Evolutionary conservation across 1,140 invertebrate species (phyloP).

Genomic region (Bactericera cockerelli): DNA sequence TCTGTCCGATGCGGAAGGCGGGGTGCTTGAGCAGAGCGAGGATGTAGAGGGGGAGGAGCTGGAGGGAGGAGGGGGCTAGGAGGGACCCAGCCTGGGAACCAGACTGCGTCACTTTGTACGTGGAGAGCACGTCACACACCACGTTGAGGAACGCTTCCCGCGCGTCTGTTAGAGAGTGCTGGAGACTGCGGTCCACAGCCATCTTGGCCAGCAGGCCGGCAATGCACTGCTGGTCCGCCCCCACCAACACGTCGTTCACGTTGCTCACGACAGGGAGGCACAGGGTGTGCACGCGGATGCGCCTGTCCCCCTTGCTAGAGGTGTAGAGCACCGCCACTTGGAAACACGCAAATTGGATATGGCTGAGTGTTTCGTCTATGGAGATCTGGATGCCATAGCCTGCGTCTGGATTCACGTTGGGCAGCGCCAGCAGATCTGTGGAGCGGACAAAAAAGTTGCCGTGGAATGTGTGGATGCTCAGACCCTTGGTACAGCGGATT

Average conservation of each 20-base stretch:
- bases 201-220: conserved; percentile 86
- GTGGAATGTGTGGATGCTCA: conserved; percentile 95
- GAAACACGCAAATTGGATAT: conserved; percentile 82
- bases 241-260: conserved; percentile 69
- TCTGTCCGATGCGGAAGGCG: conserved; percentile 72
- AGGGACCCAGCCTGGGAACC: conserved; percentile 41
- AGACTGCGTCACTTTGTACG: conserved; percentile 55
- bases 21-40: conserved; percentile 77
- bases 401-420: conserved; percentile 95
- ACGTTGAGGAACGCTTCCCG: conserved; percentile 93
- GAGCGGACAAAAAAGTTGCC: conserved; percentile 99
- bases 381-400: conserved; percentile 96
- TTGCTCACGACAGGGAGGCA: conserved; percentile 79
- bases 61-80: conserved; percentile 52
- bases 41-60: conserved; percentile 76
- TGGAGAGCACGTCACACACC: conserved; percentile 72
- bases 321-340: conserved; percentile 97
- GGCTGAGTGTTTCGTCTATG: conserved; percentile 80
- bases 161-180: conserved; percentile 76
- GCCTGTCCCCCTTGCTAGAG: conserved; percentile 90
- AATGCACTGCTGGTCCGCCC: conserved; percentile 92
- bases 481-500: conserved; percentile 80
- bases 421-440: conserved; percentile 86
- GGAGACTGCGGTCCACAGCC: conserved; percentile 83
- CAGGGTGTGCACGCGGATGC: conserved; percentile 94